Percentiles rank a stretch among this genome's conserved stretches.
These are phyloP conservation scores for Charadrius vociferus DNA, from an alignment of 2,113 vertebrate genomes.

Conservation along the genomic window DNA sequence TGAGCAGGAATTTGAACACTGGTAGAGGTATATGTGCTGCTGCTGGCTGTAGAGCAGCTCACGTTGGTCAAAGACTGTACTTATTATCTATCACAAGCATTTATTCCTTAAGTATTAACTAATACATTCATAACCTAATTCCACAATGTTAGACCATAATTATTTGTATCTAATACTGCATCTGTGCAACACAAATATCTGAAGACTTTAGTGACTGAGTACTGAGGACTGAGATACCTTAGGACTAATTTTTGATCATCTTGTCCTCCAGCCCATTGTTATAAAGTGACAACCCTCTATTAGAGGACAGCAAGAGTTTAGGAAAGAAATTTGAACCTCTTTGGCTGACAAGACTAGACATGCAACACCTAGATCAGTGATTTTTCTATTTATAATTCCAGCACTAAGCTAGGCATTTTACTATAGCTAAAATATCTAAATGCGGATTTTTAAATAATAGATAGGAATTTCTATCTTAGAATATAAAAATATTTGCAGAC, in stretches of 20 bases:
- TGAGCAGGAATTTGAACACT: background rate
- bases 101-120: background rate
- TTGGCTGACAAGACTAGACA: background rate
- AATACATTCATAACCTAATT: background rate
- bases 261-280: background rate
- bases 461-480: background rate
- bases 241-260: background rate
- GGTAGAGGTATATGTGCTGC: background rate
- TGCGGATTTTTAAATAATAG: background rate
- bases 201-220: background rate
- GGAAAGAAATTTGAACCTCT: background rate
- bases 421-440: background rate
- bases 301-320: background rate
- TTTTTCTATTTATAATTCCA: background rate
- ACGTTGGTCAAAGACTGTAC: background rate
- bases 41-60: background rate
- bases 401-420: background rate
- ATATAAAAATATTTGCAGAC: background rate
- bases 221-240: background rate
- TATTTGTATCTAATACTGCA: background rate
- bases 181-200: background rate
- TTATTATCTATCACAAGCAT: background rate
- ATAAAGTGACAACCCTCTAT: background rate
- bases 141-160: background rate
- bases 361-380: background rate